phyloP scores from a whole-genome alignment of 2,888 invertebrate genomes.

The Patella ulyssiponensis region DNA sequence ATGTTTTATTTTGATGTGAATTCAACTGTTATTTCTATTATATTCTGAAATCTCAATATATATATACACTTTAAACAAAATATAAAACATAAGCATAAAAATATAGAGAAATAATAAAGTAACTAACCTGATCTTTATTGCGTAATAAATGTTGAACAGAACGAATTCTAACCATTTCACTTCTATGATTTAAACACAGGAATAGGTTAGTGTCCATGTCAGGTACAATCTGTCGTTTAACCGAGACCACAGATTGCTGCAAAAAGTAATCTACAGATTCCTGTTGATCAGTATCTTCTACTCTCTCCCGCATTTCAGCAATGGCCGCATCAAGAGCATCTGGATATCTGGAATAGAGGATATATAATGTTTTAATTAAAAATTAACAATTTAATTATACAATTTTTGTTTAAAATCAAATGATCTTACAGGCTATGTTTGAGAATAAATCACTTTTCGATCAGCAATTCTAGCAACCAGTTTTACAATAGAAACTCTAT shows the following conservation, averaged over 20 bases:
- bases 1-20: no score
- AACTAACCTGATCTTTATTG: constrained; percentile 73
- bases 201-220: constrained; percentile 74
- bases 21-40: no score
- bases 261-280: constrained; percentile 54
- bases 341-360: constrained; percentile 47
- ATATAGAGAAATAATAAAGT: background rate
- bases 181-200: constrained; percentile 83
- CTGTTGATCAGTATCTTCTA: constrained; percentile 36
- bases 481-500: no score
- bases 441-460: no score
- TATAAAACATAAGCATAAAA: no score
- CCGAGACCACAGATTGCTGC: constrained; percentile 55
- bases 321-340: constrained; percentile 52
- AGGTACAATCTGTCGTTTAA: constrained; percentile 57
- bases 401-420: no score
- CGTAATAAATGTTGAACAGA: constrained; percentile 79
- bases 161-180: constrained; percentile 78
- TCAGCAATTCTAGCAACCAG: no score
- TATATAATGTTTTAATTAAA: no score
- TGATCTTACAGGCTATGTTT: no score
- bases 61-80: no score
- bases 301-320: constrained; percentile 37
- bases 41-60: no score
- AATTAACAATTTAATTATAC: no score